A percentile compares a stretch with the other conserved stretches of the same genome.
Conservation (phyloP, 2,113 vertebrate species). For the Bagarius yarrelli region DNA sequence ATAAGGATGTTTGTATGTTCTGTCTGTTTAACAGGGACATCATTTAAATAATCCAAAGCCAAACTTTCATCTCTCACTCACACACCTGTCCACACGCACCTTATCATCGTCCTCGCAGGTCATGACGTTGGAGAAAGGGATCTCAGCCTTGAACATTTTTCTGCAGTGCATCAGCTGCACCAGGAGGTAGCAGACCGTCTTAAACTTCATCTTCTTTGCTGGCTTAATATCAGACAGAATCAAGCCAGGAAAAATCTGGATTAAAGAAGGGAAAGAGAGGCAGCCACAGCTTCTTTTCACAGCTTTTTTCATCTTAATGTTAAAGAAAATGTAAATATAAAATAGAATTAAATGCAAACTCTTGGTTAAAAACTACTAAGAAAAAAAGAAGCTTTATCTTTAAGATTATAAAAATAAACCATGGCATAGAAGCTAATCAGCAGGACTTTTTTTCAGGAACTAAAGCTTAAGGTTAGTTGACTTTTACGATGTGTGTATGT, state of each 20-base stretch:
- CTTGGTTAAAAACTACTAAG: conserved; percentile 1
- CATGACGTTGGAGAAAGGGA: conserved; percentile 88
- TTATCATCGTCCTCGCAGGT: conserved; percentile 87
- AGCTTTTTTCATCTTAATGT: conserved; percentile 3
- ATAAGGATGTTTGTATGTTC: neutral
- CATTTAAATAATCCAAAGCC: neutral
- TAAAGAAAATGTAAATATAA: neutral
- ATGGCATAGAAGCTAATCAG: conserved; percentile 12
- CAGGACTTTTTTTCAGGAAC: conserved; percentile 20
- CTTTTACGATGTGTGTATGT: neutral
- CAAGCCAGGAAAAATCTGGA: conserved; percentile 84
- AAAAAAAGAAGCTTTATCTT: neutral
- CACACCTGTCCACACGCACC: conserved; percentile 61
- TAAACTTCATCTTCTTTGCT: conserved; percentile 88
- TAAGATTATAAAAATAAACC: conserved; percentile 10
- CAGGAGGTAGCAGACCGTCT: conserved; percentile 85
- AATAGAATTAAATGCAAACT: neutral
- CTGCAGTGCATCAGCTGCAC: conserved; percentile 90
- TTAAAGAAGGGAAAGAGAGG: conserved; percentile 21
- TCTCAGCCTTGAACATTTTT: conserved; percentile 89
- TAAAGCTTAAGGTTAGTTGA: conserved; percentile 6
- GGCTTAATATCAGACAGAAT: conserved; percentile 88
- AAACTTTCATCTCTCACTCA: neutral
- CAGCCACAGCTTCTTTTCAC: neutral
- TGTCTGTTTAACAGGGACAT: neutral